These are phyloP conservation scores for Lordiphosa andalusiaca DNA, from an alignment of 2,888 invertebrate species.

Conservation along the genomic window DNA sequence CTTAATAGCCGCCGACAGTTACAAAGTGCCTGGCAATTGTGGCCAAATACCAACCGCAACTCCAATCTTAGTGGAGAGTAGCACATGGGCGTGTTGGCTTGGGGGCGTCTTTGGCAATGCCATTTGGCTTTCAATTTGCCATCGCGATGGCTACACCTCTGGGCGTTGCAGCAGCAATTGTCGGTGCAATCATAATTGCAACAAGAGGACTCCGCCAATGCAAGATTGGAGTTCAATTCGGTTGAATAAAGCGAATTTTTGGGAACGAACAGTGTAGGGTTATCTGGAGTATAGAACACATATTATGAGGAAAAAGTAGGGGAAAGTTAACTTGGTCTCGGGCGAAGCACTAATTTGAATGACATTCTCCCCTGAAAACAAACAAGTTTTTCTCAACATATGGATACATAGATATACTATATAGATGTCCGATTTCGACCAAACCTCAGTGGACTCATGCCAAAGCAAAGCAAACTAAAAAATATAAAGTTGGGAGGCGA, in stretches of 20 bases:
- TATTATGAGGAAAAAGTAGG: no score
- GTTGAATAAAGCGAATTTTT: neutral
- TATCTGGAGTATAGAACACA: conserved; percentile 22
- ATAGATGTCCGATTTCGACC: no score
- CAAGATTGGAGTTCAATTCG: neutral
- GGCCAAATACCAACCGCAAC: conserved; percentile 51
- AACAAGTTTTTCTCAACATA: no score
- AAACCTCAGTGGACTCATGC: no score
- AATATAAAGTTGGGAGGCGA: no score
- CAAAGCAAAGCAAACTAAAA: no score
- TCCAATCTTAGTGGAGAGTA: conserved; percentile 7
- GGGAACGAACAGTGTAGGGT: neutral
- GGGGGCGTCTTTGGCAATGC: conserved; percentile 58
- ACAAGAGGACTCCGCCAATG: conserved; percentile 28
- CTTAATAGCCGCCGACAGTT: conserved; percentile 79
- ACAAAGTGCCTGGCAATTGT: conserved; percentile 79
- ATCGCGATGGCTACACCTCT: conserved; percentile 54
- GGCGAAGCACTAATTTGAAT: no score
- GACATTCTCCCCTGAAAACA: no score
- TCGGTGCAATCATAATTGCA: conserved; percentile 63
- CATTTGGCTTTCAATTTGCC: conserved; percentile 67
- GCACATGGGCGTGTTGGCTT: conserved; percentile 51
- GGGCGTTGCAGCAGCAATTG: conserved; percentile 51
- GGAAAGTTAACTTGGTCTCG: no score
- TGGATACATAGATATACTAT: no score